Evolutionary conservation across 1,140 invertebrate species (phyloP).

Genomic region (Meloidogyne floridensis): DNA sequence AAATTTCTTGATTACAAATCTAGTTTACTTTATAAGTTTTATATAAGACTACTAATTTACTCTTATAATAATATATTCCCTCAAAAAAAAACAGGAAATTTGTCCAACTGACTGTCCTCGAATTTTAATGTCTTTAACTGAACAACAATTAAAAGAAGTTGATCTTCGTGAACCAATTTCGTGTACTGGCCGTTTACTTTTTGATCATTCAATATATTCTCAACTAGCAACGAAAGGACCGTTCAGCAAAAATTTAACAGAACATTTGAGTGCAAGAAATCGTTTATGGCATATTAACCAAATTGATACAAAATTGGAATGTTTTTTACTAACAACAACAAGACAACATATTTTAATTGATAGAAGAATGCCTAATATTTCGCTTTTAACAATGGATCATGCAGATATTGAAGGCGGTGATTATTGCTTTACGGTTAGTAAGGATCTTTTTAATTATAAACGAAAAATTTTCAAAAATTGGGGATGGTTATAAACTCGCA

Average conservation of each 20-base stretch:
- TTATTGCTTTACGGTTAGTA: constrained; percentile 21
- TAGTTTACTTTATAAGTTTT: too few relatives aligned
- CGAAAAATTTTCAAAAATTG: too few relatives aligned
- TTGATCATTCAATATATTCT: constrained; percentile 2
- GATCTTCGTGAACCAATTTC: constrained; percentile 28
- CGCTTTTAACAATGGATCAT: constrained; percentile 21
- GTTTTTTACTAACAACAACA: constrained; percentile 25
- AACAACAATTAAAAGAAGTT: background rate
- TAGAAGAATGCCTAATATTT: constrained; percentile 15
- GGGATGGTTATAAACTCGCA: too few relatives aligned
- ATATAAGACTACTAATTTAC: too few relatives aligned
- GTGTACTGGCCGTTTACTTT: constrained; percentile 19
- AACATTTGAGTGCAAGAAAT: constrained; percentile 1
- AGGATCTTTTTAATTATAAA: background rate
- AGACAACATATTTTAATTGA: constrained; percentile 25
- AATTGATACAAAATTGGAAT: constrained; percentile 15
- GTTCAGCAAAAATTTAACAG: constrained; percentile 7
- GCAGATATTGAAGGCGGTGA: constrained; percentile 24
- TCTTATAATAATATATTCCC: background rate
- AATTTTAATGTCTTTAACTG: constrained; percentile 22
- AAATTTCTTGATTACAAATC: too few relatives aligned
- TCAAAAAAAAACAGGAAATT: constrained; percentile 19
- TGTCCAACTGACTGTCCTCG: constrained; percentile 32
- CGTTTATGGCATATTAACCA: constrained; percentile 2
- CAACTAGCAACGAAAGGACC: background rate